A percentile compares a stretch with the other conserved stretches of the same genome.
phyloP scores from a whole-genome alignment of 2,113 vertebrate genomes.

The Pantherophis guttatus region DNA sequence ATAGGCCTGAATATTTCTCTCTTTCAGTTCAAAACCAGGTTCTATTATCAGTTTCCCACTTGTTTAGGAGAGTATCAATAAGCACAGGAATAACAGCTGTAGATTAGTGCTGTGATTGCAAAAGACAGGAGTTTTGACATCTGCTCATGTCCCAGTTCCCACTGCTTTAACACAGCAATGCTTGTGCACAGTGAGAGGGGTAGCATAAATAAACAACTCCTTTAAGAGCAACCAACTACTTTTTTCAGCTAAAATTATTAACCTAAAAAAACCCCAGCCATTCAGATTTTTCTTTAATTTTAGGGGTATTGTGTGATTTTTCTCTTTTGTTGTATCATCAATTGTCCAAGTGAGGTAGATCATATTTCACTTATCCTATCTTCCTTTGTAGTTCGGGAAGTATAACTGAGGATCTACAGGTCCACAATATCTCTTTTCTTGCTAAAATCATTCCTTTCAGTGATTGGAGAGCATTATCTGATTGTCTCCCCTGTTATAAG shows the following conservation, averaged over 20 bases:
- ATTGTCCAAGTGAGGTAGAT: not conserved
- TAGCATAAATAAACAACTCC: no score
- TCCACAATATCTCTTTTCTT: not conserved
- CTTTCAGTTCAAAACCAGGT: no score
- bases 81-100: no score
- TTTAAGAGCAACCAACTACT: no score
- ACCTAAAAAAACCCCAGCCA: not conserved
- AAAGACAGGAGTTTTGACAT: no score
- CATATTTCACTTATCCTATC: not conserved
- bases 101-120: no score
- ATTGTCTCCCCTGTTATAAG: not conserved
- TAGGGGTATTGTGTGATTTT: not conserved
- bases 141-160: no score
- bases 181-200: no score
- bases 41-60: no score
- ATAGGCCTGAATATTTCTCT: not conserved
- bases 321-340: not conserved
- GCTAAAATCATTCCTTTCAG: not conserved
- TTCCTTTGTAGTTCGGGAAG: no score
- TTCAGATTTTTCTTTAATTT: not conserved
- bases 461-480: not conserved
- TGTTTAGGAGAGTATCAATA: no score
- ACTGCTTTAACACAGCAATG: no score
- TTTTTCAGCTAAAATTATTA: not conserved
- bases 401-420: not conserved